phyloP scores from a whole-genome alignment of 2,113 vertebrate genomes.

The Narcine bancroftii region DNA sequence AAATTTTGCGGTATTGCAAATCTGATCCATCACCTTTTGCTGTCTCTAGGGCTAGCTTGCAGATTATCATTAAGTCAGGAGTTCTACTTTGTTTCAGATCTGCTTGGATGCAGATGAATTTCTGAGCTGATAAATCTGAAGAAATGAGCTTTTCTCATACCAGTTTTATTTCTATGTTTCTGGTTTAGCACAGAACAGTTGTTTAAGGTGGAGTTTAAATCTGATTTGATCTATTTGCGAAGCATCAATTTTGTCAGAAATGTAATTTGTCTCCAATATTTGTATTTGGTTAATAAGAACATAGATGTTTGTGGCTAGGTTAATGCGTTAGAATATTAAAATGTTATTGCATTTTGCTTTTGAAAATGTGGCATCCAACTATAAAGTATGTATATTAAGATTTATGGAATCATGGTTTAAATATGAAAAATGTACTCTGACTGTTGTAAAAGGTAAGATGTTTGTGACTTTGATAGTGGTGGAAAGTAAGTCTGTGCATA shows the following conservation, averaged over 20 bases:
- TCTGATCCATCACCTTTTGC: not conserved
- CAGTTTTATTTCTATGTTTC: not conserved
- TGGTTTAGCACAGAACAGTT: not conserved
- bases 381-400: not conserved
- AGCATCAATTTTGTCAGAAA: no score
- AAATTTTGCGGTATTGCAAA: not conserved
- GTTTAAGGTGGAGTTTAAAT: not conserved
- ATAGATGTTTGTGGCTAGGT: not conserved
- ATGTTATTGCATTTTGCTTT: not conserved
- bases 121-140: not conserved
- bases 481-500: not conserved
- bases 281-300: not conserved
- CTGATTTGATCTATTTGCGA: not conserved
- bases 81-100: not conserved
- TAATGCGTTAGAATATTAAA: not conserved
- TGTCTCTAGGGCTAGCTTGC: not conserved
- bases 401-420: not conserved
- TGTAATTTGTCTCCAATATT: not conserved
- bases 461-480: not conserved
- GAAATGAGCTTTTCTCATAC: not conserved
- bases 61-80: not conserved
- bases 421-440: not conserved
- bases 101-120: not conserved
- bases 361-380: not conserved
- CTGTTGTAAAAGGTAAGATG: slow-evolving; percentile 2